phyloP scores from a whole-genome alignment of 2,113 vertebrate species.

The Istiophorus platypterus region DNA sequence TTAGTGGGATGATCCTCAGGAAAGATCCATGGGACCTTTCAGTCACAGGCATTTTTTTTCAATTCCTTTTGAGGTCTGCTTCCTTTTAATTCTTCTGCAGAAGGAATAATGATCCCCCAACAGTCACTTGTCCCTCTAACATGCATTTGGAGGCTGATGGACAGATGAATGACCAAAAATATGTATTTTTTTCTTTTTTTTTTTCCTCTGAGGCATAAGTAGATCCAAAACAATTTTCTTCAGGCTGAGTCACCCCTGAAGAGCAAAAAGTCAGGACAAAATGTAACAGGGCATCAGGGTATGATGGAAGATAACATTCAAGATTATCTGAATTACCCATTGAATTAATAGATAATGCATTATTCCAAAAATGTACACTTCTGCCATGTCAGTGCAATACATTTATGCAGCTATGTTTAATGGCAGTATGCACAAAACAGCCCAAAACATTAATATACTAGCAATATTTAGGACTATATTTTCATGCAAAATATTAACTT shows the following conservation, averaged over 20 bases:
- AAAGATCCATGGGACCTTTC: neutral
- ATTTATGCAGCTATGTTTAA: neutral
- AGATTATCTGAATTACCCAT: conserved; percentile 2
- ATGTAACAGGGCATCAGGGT: neutral
- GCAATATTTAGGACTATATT: neutral
- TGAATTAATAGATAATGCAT: conserved; percentile 11
- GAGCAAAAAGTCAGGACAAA: neutral
- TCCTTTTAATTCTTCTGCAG: neutral
- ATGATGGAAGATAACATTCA: neutral
- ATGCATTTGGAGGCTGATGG: conserved; percentile 6
- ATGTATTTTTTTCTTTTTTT: neutral
- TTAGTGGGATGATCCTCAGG: neutral
- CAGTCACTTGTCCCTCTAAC: neutral
- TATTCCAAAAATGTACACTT: neutral
- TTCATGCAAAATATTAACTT: neutral
- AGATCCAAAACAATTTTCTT: conserved; percentile 19
- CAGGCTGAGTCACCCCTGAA: conserved; percentile 33
- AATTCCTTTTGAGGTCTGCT: neutral
- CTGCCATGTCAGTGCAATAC: neutral
- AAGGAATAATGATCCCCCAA: neutral
- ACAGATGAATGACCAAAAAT: conserved; percentile 31
- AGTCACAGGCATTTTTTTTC: neutral
- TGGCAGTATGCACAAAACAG: neutral
- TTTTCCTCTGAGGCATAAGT: conserved; percentile 11
- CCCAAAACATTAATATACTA: neutral